phyloP scores from a whole-genome alignment of 2,797 vertebrate species.

The Carapus acus region DNA sequence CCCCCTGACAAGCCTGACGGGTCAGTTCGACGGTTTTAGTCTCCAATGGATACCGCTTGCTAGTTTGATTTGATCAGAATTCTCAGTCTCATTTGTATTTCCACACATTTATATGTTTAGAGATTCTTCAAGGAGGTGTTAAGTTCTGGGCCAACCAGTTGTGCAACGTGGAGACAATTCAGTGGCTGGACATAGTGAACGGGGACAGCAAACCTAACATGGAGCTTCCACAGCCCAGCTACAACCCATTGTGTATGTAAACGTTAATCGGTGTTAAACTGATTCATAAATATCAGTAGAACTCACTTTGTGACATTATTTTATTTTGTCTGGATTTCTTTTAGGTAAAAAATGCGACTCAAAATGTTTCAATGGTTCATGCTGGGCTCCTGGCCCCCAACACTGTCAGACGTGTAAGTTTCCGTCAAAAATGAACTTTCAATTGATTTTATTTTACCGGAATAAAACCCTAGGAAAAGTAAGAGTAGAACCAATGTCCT shows the following conservation, averaged over 20 bases:
- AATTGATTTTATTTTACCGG: too few species aligned
- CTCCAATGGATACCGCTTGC: too few species aligned
- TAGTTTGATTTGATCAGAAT: too few species aligned
- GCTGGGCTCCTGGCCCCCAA: constrained; percentile 83
- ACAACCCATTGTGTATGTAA: constrained; percentile 73
- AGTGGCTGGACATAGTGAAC: constrained; percentile 87
- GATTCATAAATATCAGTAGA: too few species aligned
- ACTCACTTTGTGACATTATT: too few species aligned
- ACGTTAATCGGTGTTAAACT: too few species aligned
- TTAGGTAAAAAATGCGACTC: constrained; percentile 82
- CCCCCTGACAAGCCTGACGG: constrained; percentile 81
- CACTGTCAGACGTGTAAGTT: constrained; percentile 91
- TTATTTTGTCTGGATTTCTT: constrained; percentile 8
- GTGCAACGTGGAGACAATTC: constrained; percentile 84
- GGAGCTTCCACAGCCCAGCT: constrained; percentile 16
- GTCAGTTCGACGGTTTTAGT: too few species aligned
- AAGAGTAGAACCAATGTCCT: too few species aligned
- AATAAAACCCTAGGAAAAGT: too few species aligned
- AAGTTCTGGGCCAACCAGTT: constrained; percentile 76
- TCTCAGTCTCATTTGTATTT: too few species aligned
- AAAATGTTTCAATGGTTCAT: constrained; percentile 81
- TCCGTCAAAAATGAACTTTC: background rate
- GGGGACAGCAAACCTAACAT: constrained; percentile 52
- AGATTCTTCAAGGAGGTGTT: constrained; percentile 89
- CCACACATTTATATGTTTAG: too few species aligned